Conservation (phyloP, 2,797 vertebrate species). For the Pristis pectinata region DNA sequence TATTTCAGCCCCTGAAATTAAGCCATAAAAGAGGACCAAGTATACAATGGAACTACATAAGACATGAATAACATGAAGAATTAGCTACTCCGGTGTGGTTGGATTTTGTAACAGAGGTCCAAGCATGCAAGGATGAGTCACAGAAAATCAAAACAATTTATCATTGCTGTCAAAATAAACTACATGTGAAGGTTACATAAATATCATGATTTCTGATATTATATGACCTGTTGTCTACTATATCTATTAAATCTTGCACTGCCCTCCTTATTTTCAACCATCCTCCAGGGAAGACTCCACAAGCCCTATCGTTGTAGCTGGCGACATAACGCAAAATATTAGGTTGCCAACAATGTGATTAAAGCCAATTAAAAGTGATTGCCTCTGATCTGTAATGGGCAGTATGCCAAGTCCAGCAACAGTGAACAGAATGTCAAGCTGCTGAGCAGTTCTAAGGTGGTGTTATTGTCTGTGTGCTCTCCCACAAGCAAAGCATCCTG, state of each 20-base stretch:
- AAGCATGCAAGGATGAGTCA: no score
- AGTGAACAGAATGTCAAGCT: background rate
- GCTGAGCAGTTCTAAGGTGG: background rate
- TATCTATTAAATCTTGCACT: background rate
- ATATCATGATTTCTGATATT: background rate
- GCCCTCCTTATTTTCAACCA: background rate
- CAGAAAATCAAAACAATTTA: background rate
- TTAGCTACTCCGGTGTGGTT: background rate
- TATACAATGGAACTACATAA: background rate
- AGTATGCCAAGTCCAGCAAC: background rate
- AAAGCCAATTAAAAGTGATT: conserved; percentile 25
- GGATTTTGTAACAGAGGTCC: background rate
- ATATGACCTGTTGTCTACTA: background rate
- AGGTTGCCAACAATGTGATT: conserved; percentile 1
- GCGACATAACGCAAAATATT: background rate
- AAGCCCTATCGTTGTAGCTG: background rate
- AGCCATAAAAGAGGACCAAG: background rate
- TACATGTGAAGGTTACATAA: background rate
- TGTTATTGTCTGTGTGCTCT: background rate
- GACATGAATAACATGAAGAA: background rate
- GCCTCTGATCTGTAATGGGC: background rate
- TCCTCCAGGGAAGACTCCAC: background rate
- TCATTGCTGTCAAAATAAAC: conserved; percentile 19
- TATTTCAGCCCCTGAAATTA: background rate
- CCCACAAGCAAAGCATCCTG: background rate